Evolutionary conservation across 2,888 invertebrate species (phyloP).

Genomic region (Lobophora halterata): DNA sequence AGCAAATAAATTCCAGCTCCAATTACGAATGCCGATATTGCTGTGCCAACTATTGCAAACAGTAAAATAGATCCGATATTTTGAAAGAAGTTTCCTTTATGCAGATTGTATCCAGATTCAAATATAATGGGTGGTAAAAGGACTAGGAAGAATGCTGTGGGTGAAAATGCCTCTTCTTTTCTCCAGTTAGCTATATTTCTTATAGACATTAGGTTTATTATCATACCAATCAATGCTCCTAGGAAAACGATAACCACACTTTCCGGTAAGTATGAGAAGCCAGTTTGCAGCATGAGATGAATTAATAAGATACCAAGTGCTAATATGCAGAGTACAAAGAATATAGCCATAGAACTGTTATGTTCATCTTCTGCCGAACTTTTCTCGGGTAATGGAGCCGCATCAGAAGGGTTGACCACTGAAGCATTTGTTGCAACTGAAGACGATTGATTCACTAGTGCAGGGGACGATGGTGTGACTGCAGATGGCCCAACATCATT

Average conservation of each 20-base stretch:
- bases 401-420: constrained; percentile 84
- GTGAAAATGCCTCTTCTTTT: constrained; percentile 98
- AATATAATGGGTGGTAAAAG: constrained; percentile 99
- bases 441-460: constrained; percentile 58
- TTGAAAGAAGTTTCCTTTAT: constrained; percentile 97
- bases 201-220: constrained; percentile 93
- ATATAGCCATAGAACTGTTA: constrained; percentile 97
- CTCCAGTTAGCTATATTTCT: constrained; percentile 96
- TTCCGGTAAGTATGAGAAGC: constrained; percentile 98
- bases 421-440: constrained; percentile 56
- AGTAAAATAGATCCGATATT: constrained; percentile 99
- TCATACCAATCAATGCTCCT: constrained; percentile 94
- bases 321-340: constrained; percentile 97
- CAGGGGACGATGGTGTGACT: constrained; percentile 53
- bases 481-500: constrained; percentile 59
- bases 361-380: constrained; percentile 97
- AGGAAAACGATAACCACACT: constrained; percentile 98
- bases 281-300: constrained; percentile 96
- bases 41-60: constrained; percentile 98
- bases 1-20: constrained; percentile 97
- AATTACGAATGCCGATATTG: constrained; percentile 97
- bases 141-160: constrained; percentile 98
- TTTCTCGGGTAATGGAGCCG: constrained; percentile 91
- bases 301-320: constrained; percentile 96
- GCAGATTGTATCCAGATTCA: constrained; percentile 99